Conservation (phyloP, 2,888 invertebrate species). For the Iselma pallidipennis region DNA sequence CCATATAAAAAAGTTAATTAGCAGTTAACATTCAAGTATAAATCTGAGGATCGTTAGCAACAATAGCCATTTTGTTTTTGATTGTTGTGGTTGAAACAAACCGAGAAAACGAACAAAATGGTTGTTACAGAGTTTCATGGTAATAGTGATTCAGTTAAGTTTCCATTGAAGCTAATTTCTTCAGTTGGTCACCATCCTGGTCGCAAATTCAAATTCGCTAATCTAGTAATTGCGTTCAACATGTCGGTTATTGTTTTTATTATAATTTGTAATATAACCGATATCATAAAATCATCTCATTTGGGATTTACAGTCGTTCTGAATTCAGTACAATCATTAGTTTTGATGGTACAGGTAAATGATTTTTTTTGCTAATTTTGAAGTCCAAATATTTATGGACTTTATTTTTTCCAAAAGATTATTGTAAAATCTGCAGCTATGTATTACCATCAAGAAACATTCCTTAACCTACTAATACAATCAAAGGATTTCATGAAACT, state of each 20-base stretch:
- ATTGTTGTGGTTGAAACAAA: too few species aligned
- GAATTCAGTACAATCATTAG: background rate
- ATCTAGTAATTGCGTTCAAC: background rate
- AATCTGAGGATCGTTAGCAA: background rate
- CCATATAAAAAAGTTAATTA: background rate
- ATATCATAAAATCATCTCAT: background rate
- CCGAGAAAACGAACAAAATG: too few species aligned
- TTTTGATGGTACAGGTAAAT: background rate
- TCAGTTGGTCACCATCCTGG: background rate
- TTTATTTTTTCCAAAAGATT: background rate
- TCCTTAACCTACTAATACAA: too few species aligned
- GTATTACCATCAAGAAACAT: background rate
- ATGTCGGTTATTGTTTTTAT: background rate
- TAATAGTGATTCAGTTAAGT: background rate
- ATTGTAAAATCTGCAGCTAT: background rate
- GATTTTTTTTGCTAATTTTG: background rate
- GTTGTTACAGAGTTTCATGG: background rate
- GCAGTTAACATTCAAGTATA: background rate
- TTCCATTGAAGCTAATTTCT: background rate
- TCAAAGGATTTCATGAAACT: too few species aligned
- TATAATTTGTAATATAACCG: background rate
- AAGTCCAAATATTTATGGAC: background rate
- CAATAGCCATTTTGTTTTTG: too few species aligned
- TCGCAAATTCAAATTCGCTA: background rate
- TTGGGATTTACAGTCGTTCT: background rate